phyloP scores from a whole-genome alignment of 2,888 invertebrate species.

The Catocala nupta region DNA sequence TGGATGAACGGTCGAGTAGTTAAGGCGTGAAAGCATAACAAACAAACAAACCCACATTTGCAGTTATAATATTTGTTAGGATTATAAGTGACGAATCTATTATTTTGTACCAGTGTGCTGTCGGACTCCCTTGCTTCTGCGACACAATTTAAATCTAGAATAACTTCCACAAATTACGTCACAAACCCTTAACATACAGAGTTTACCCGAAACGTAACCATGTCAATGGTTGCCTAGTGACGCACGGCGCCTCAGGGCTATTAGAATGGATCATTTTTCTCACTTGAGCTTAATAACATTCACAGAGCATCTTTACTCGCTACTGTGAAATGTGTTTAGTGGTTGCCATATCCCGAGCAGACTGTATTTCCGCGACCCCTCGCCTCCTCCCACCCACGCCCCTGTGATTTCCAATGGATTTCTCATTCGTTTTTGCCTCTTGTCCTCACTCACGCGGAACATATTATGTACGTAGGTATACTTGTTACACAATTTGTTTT shows the following conservation, averaged over 20 bases:
- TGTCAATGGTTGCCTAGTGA: background rate
- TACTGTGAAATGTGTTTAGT: slow-evolving; percentile 61
- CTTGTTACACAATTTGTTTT: slow-evolving; percentile 65
- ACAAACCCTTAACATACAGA: too few relatives aligned
- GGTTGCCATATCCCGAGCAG: slow-evolving; percentile 59
- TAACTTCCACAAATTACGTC: too few relatives aligned
- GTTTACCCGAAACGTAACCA: too few relatives aligned
- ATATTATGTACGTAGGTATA: slow-evolving; percentile 60
- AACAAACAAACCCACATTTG: too few relatives aligned
- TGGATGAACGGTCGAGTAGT: too few relatives aligned
- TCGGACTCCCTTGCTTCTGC: too few relatives aligned
- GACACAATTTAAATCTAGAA: too few relatives aligned
- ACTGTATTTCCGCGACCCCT: slow-evolving; percentile 65
- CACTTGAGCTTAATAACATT: slow-evolving; percentile 30
- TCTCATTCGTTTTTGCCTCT: slow-evolving; percentile 65
- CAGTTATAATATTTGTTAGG: too few relatives aligned
- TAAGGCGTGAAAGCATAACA: too few relatives aligned
- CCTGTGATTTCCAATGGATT: slow-evolving; percentile 71
- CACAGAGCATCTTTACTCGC: slow-evolving; percentile 30
- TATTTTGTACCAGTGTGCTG: too few relatives aligned
- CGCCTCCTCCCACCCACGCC: slow-evolving; percentile 33
- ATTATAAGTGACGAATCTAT: too few relatives aligned
- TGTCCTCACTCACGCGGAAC: slow-evolving; percentile 70
- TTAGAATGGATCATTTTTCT: background rate
- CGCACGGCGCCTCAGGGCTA: background rate